A percentile compares a stretch with the other conserved stretches of the same genome.
These are phyloP conservation scores for Okamejei kenojei DNA, from an alignment of 2,797 vertebrate genomes.

Conservation along the genomic window DNA sequence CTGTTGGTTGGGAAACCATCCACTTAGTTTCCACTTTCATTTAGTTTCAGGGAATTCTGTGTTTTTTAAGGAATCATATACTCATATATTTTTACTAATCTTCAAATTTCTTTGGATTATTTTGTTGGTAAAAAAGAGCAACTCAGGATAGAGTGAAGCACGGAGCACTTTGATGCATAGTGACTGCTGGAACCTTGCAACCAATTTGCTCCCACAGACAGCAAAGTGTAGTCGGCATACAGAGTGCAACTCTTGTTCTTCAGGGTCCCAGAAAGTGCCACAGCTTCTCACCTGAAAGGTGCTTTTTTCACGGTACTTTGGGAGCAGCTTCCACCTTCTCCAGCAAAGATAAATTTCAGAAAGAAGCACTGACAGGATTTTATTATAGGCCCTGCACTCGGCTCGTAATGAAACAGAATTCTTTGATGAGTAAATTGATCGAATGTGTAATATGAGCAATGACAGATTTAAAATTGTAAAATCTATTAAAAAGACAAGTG, in stretches of 20 bases:
- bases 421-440: not conserved
- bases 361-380: not conserved
- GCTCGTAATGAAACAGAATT: not conserved
- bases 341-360: not conserved
- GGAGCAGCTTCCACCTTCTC: not conserved
- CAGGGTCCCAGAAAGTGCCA: no score
- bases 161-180: no score
- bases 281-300: no score
- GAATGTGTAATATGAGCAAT: not conserved
- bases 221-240: no score
- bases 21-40: not conserved
- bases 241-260: no score
- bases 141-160: no score
- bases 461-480: conserved; percentile 23
- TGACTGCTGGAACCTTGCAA: no score
- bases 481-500: conserved; percentile 2
- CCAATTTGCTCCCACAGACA: no score
- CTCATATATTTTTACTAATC: not conserved
- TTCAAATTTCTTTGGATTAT: not conserved
- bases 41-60: not conserved
- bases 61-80: not conserved
- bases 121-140: no score
- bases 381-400: no score
- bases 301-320: not conserved
- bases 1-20: no score